Conservation (phyloP, 2,797 vertebrate genomes). For the Centropyge bicolor region DNA sequence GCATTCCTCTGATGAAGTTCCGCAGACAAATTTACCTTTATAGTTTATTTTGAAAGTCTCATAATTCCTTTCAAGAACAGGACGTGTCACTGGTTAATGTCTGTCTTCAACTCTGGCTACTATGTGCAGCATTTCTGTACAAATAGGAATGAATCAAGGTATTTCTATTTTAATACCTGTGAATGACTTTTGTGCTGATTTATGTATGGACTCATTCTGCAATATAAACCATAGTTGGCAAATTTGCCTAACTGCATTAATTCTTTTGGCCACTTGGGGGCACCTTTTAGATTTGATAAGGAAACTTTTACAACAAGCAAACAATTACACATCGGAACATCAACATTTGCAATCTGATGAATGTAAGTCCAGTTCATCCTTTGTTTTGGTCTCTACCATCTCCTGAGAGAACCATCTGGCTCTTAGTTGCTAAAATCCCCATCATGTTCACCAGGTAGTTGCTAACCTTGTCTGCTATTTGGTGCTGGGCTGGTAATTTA, state of each 20-base stretch:
- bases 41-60: slow-evolving; percentile 6
- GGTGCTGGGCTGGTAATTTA: not conserved
- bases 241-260: not conserved
- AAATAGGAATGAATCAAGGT: slow-evolving; percentile 10
- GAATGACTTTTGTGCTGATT: not conserved
- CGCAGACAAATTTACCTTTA: slow-evolving; percentile 9
- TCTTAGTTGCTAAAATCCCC: slow-evolving; percentile 5
- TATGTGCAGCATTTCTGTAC: slow-evolving; percentile 35
- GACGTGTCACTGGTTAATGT: not conserved
- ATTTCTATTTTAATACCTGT: slow-evolving; percentile 19
- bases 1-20: slow-evolving; percentile 38
- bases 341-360: not conserved
- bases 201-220: slow-evolving; percentile 1
- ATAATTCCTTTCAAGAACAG: slow-evolving; percentile 8
- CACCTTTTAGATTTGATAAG: slow-evolving; percentile 8
- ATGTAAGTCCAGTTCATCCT: slow-evolving; percentile 2
- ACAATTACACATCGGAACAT: slow-evolving; percentile 2
- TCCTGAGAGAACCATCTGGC: not conserved
- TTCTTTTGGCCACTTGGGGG: not conserved
- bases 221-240: slow-evolving; percentile 25
- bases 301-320: not conserved
- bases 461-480: not conserved
- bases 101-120: slow-evolving; percentile 1
- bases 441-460: not conserved
- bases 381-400: not conserved